phyloP scores from a whole-genome alignment of 1,140 invertebrate genomes.

The Eumaeus atala region DNA sequence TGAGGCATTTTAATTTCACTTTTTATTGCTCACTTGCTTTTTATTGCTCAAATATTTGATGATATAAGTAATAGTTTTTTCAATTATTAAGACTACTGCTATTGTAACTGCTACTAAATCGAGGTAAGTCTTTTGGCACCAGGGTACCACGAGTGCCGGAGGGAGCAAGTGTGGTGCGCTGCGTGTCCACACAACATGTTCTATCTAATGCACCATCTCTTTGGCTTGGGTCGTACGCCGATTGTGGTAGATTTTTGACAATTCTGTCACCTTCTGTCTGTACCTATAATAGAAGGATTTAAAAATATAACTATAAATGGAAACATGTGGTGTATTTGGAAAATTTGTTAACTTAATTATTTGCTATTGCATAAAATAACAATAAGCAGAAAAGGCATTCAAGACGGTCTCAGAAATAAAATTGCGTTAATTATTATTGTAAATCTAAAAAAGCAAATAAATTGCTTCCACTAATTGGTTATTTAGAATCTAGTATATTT shows the following conservation, averaged over 20 bases:
- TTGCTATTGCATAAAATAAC: too few relatives aligned
- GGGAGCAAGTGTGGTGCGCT: slow-evolving; percentile 43
- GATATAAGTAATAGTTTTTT: neutral
- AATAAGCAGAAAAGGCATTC: too few relatives aligned
- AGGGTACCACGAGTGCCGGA: slow-evolving; percentile 27
- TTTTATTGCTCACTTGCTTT: slow-evolving; percentile 4
- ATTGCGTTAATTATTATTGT: too few relatives aligned
- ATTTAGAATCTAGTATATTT: too few relatives aligned
- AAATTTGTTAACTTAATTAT: too few relatives aligned
- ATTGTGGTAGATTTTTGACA: slow-evolving; percentile 34
- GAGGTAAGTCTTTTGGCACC: slow-evolving; percentile 40
- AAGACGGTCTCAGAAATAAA: too few relatives aligned
- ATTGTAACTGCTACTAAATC: slow-evolving; percentile 23
- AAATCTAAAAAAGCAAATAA: too few relatives aligned
- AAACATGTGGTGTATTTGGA: too few relatives aligned
- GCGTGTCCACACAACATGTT: slow-evolving; percentile 41
- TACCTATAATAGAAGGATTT: slow-evolving; percentile 29
- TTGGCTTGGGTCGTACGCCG: slow-evolving; percentile 30
- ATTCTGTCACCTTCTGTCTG: slow-evolving; percentile 22
- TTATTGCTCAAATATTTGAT: neutral
- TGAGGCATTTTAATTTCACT: slow-evolving; percentile 2
- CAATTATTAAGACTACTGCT: slow-evolving; percentile 9
- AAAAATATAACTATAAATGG: too few relatives aligned
- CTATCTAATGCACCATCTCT: slow-evolving; percentile 37
- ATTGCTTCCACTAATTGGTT: too few relatives aligned